Conservation (phyloP, 2,888 invertebrate genomes). For the Ernsta delagoae region DNA sequence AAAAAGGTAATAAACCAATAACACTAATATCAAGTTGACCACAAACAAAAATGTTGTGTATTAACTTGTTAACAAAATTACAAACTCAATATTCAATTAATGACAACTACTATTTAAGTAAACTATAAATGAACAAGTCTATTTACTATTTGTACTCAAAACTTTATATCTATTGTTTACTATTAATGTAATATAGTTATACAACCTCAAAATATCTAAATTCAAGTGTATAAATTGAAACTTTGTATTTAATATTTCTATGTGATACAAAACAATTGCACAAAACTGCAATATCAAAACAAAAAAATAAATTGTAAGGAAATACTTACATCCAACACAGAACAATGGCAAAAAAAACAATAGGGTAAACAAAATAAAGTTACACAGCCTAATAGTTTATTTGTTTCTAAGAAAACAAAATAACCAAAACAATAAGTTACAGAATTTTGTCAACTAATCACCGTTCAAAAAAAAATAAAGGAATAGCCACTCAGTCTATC, state of each 20-base stretch:
- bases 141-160: background rate
- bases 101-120: background rate
- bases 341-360: background rate
- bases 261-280: constrained; percentile 13
- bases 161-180: background rate
- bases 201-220: constrained; percentile 4
- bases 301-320: background rate
- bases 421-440: background rate
- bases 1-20: background rate
- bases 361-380: background rate
- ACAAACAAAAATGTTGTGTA: background rate
- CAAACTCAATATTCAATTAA: background rate
- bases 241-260: constrained; percentile 6
- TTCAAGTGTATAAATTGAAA: constrained; percentile 1
- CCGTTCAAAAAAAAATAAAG: background rate
- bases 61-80: background rate
- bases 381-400: constrained; percentile 10
- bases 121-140: background rate
- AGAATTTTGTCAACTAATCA: constrained; percentile 10
- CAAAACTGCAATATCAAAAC: constrained; percentile 5
- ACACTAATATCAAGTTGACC: background rate
- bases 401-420: constrained; percentile 2
- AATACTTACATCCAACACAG: constrained; percentile 3
- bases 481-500: background rate
- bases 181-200: background rate